Base-by-base conservation (phyloP, 2,113 vertebrate species). In the Paedocypris sp. region DNA sequence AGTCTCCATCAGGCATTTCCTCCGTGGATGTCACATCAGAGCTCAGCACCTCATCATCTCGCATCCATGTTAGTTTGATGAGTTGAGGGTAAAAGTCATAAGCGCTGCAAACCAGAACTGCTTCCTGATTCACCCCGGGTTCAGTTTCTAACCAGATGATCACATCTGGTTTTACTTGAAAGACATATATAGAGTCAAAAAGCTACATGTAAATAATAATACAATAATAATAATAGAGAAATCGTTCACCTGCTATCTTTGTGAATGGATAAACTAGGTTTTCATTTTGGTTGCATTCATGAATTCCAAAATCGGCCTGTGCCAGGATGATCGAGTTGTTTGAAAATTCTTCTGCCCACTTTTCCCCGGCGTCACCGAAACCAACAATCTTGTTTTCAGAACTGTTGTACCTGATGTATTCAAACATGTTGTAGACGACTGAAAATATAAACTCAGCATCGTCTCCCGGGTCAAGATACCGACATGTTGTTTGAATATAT, bases 31-130 rank as follows among this genome's bases (percentile, higher is more conserved):
- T 49, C 46, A 74, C 68, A 16, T 46, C 64, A 9, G 18, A 5
- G 4, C 7, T 20, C 23, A 66, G 10, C 23, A 28, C 45, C 16
- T 9, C 3, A 18, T 48, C 65, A 19, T 71, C 31, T 31, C 58
- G 68, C 23, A 68, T 36, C 72, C 68, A 74, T 11, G 61, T 59
- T 33, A 74, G 19, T 16, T 46, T 66, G 43, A 74, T 71, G 18
- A 19, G 9, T 59, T 31, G 53, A 1, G 72, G 68, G 62, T 58
- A 70, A 47, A 70, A 73, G 47, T 70, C 35, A 41, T 64, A 65
- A 1, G 61, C 72, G n/a, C 72, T 74, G 61, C 72, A 74, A 5
- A 48, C 16, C 38, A 74, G 57, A 16, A 68, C 13, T 1, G 48
- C 42, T 10, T 48, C 18, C 10, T 70, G 59, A 3, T 22, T 42